Percentiles rank a stretch among this genome's conserved stretches.
These are phyloP conservation scores for Tetanocera ferruginea DNA, from an alignment of 2,888 invertebrate species.

Conservation along the genomic window DNA sequence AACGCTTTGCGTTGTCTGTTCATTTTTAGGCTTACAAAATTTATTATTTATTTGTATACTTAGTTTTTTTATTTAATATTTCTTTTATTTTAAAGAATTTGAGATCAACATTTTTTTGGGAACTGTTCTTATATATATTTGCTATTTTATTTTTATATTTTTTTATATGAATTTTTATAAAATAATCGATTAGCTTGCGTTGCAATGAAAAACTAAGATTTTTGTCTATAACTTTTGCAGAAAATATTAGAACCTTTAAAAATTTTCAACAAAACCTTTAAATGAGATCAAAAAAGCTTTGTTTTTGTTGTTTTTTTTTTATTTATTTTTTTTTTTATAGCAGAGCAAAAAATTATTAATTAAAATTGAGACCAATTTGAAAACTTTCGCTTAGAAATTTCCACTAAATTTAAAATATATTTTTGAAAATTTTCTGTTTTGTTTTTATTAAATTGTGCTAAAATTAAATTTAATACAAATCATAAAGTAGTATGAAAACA, in stretches of 20 bases:
- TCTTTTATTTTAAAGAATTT: conserved; percentile 58
- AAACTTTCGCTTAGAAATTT: conserved; percentile 55
- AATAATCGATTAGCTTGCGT: conserved; percentile 31
- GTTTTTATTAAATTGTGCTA: conserved; percentile 33
- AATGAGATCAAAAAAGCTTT: conserved; percentile 27
- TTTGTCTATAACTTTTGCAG: not conserved
- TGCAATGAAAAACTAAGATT: conserved; percentile 38
- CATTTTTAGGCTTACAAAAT: not conserved
- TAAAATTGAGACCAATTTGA: conserved; percentile 68
- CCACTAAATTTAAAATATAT: conserved; percentile 23
- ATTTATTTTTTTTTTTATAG: conserved; percentile 33
- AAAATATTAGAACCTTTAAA: conserved; percentile 44
- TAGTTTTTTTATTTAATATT: conserved; percentile 8
- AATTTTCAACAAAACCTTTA: conserved; percentile 40
- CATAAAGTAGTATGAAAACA: conserved; percentile 52
- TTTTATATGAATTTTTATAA: conserved; percentile 32
- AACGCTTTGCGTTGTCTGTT: conserved; percentile 44
- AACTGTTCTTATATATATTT: conserved; percentile 58
- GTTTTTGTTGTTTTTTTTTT: conserved; percentile 28
- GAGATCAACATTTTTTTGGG: conserved; percentile 69
- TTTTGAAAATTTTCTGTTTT: conserved; percentile 24
- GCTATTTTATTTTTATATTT: conserved; percentile 43
- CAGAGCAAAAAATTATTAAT: conserved; percentile 37
- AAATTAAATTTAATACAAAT: conserved; percentile 50
- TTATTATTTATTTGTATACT: not conserved